Conservation (phyloP, 2,797 vertebrate species). For the Sciurus carolinensis region DNA sequence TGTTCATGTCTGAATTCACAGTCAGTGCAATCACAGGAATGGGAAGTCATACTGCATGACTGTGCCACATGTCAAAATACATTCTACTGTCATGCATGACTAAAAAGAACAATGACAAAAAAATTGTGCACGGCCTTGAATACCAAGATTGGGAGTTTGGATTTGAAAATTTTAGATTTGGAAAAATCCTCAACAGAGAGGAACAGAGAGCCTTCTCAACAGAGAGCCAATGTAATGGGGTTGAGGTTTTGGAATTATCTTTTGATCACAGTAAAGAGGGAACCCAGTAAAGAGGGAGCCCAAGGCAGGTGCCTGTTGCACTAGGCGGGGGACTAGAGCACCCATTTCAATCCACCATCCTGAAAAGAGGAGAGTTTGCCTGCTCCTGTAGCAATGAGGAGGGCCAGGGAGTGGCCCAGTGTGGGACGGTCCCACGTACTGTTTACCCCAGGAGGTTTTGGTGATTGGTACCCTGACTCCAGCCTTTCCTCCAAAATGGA, state of each 20-base stretch:
- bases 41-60: too few relatives aligned
- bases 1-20: too few relatives aligned
- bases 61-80: too few relatives aligned
- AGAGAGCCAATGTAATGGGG: background rate
- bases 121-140: background rate
- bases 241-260: background rate
- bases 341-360: background rate
- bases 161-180: background rate
- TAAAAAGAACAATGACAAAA: too few relatives aligned
- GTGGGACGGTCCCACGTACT: rapidly evolving
- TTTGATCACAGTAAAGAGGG: background rate
- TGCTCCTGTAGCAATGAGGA: background rate
- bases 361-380: background rate
- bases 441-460: background rate
- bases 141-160: background rate
- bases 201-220: background rate
- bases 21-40: too few relatives aligned
- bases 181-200: background rate
- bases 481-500: background rate
- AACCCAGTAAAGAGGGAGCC: background rate
- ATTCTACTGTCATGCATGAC: too few relatives aligned
- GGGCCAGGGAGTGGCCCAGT: rapidly evolving
- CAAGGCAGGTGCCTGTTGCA: background rate
- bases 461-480: background rate
- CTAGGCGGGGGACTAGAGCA: background rate